These are phyloP conservation scores for Eulacestoma nigropectus DNA, from an alignment of 2,113 vertebrate genomes.

Conservation along the genomic window DNA sequence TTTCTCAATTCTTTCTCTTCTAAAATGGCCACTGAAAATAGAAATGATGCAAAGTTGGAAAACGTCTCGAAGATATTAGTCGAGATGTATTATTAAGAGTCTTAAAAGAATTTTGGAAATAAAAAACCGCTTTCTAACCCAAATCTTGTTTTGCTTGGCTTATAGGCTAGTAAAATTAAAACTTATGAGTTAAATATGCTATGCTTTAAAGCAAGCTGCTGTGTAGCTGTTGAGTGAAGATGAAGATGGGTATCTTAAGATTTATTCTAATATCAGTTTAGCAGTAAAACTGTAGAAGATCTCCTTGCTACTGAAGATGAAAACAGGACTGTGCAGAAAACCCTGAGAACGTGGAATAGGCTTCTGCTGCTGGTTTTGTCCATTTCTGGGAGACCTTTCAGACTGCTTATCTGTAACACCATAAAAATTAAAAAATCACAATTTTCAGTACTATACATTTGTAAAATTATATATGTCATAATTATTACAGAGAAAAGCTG, in stretches of 20 bases:
- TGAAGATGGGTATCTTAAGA: neutral
- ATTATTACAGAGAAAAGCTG: neutral
- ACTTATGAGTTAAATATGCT: neutral
- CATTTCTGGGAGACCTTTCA: neutral
- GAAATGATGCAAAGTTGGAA: neutral
- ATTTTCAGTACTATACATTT: neutral
- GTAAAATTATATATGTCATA: neutral
- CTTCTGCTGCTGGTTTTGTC: neutral
- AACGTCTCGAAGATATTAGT: neutral
- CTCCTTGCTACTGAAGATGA: neutral
- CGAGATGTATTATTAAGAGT: neutral
- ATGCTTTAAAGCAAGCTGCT: neutral
- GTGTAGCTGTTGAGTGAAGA: neutral
- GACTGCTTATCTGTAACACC: neutral
- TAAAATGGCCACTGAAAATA: neutral
- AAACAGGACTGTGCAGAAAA: neutral
- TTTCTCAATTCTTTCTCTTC: neutral
- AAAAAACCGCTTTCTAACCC: neutral
- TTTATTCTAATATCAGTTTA: neutral
- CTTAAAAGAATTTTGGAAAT: neutral
- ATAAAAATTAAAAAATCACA: neutral
- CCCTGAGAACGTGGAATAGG: neutral
- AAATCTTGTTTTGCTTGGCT: neutral
- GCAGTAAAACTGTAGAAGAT: neutral
- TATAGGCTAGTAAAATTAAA: neutral